Base-by-base conservation (phyloP, 2,113 vertebrate species). In the Gasterosteus aculeatus region DNA sequence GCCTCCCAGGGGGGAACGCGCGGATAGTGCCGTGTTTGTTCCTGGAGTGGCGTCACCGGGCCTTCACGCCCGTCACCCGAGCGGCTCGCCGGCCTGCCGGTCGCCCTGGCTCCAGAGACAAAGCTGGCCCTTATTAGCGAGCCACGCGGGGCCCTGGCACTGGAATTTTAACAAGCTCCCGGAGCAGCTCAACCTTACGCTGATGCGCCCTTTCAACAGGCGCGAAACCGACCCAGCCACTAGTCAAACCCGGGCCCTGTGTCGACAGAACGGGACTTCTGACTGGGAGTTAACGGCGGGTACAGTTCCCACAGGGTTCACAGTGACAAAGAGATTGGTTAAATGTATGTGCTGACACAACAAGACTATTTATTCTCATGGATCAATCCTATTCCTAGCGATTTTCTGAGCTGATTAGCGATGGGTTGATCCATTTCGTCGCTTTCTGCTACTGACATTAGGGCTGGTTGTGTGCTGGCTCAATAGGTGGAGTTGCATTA, bases 81-180 rank as follows among this genome's bases (percentile, higher is more conserved):
- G 87, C 74, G 87, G 73, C 77, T 54, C 39, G 41, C 71, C 33
- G 29, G 82, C 75, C 87, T 75, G 82, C 87, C 49, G 77, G 86
- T 83, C 15, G 61, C 78, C 77, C 84, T 67, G 88, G 87, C 87
- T 87, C 81, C 41, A 3, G 58, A 57, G 81, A 92, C 90, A 93
- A 87, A 92, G 90, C 80, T 22, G 39, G 56, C 80, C 71, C 89
- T 92, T 92, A 90, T 92, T 88, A 92, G 86, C 7, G 63, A 84
- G 85, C 85, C 75, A 58, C 57, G 73, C 78, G 9, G 88, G 85
- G 83, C 84, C 85, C 85, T 89, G 91, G 90, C 78, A 80, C 77
- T 82, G 85, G 88, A 91, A 91, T 92, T 89, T 92, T 92, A 92
- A 92, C 91, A 91, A 92, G 88, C 88, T 89, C 88, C 78, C 66